Base-by-base conservation (phyloP, 2,113 vertebrate species). In the Cyprichromis sp. region DNA sequence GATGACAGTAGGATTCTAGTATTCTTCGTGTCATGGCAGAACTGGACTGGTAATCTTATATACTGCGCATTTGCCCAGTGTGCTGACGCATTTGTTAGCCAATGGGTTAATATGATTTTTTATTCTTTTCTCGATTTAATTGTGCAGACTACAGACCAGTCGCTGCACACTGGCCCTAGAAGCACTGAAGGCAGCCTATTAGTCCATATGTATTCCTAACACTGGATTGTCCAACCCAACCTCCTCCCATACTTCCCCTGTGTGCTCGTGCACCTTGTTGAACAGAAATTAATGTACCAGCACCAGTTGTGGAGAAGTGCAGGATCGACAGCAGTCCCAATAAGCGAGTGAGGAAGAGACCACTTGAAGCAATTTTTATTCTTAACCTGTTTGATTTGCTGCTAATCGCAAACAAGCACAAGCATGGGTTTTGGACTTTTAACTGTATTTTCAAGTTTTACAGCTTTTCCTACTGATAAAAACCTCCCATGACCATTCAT, bases 1-100 rank as follows among this genome's bases (percentile, higher is more conserved):
- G 52, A 83, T 92, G 87, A 88, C 86, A 81, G 14, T 66, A 80
- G 59, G 45, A 87, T 84, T 84, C 80, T 63, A 36, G 59, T 36
- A 36, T 63, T 36, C 59, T 63, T 63, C 6, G 6, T 63, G 31
- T 63, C 59, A 36, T n/a, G 31, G 59, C 57, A 61, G 57, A 34
- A 17, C 31, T 63, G 16, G 59, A 11, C 29, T 63, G 29, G 59
- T 63, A 63, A 34, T 34, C 31, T 63, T n/a, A 19, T 4, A 36
- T 36, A 36, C 59, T 63, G 31, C 0, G 0, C 16, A 36, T 63
- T 63, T 63, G 31, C 59, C 59, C 31, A 36, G 59, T 63, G 6
- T 19, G 17, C 17, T 63, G 59, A 36, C 1, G 6, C 59, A 63
- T 63, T 36, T 63, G 9, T 19, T 36, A 36, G 31, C 59, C 17